Percentiles rank a stretch among this genome's conserved stretches.
These are phyloP conservation scores for Sebastes nivosus DNA, from an alignment of 2,797 vertebrate genomes.

Conservation along the genomic window DNA sequence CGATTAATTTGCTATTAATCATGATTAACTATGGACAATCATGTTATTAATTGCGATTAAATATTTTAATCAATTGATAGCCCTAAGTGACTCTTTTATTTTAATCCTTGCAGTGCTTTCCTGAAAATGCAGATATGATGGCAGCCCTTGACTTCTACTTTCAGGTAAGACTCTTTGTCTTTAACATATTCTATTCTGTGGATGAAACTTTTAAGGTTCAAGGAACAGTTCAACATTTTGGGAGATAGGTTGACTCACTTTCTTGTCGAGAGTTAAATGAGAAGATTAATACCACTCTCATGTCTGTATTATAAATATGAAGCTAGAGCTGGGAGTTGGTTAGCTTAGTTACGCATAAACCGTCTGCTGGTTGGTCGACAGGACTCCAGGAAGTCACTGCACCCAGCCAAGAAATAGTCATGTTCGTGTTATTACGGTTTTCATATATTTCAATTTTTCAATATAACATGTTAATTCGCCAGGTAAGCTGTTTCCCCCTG, in stretches of 20 bases:
- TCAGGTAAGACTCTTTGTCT: constrained; percentile 80
- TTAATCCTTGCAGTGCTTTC: constrained; percentile 85
- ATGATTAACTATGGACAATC: no score
- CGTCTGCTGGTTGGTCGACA: not conserved
- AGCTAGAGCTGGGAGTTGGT: fast-evolving
- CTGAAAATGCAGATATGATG: constrained; percentile 86
- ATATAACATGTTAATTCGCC: not conserved
- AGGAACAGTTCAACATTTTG: not conserved
- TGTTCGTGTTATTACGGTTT: no score
- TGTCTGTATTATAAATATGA: no score
- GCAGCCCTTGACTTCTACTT: constrained; percentile 92
- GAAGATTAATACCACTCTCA: no score
- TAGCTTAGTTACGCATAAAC: no score
- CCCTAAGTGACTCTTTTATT: no score
- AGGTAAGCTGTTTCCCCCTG: not conserved
- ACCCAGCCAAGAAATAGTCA: not conserved
- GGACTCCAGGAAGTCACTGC: not conserved
- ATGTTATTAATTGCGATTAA: no score
- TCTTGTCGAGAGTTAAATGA: no score
- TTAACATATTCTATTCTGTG: not conserved
- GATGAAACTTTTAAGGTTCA: not conserved
- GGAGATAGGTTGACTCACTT: no score
- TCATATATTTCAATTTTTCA: no score
- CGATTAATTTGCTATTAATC: no score
- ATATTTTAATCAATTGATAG: no score